These are phyloP conservation scores for Caenorhabditis tropicalis DNA, from an alignment of 1,140 invertebrate species.

Conservation along the genomic window DNA sequence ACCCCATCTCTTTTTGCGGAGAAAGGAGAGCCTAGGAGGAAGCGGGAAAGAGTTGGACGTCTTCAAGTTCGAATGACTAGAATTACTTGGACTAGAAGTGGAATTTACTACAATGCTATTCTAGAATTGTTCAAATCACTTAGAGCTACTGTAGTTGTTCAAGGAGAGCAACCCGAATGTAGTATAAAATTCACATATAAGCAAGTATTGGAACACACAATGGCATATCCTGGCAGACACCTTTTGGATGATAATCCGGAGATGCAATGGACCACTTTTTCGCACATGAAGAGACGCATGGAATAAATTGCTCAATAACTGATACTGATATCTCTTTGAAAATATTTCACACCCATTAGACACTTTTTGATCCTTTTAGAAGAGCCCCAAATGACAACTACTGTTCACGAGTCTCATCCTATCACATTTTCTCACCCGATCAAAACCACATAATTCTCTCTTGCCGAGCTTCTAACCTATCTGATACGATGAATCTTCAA, in stretches of 20 bases:
- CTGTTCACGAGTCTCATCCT: too few relatives aligned
- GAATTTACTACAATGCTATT: neutral
- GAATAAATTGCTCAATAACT: neutral
- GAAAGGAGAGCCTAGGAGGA: neutral
- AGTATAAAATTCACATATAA: neutral
- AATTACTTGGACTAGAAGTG: neutral
- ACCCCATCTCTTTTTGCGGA: neutral
- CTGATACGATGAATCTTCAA: neutral
- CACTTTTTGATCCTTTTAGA: too few relatives aligned
- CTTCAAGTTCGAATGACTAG: neutral
- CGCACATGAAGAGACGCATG: neutral
- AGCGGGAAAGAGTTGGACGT: neutral
- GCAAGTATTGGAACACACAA: neutral
- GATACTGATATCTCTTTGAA: neutral
- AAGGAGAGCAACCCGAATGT: neutral
- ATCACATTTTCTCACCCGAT: too few relatives aligned
- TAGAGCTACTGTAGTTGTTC: neutral
- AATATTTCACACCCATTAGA: too few relatives aligned
- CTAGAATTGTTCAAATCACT: neutral
- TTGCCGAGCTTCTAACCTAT: neutral
- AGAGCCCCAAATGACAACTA: too few relatives aligned
- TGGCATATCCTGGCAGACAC: neutral
- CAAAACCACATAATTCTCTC: too few relatives aligned
- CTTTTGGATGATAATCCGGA: neutral
- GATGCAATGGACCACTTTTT: neutral